A percentile compares a stretch with the other conserved stretches of the same genome.
Evolutionary conservation across 2,113 vertebrate species (phyloP).

Genomic region (Melanocharis versteri): DNA sequence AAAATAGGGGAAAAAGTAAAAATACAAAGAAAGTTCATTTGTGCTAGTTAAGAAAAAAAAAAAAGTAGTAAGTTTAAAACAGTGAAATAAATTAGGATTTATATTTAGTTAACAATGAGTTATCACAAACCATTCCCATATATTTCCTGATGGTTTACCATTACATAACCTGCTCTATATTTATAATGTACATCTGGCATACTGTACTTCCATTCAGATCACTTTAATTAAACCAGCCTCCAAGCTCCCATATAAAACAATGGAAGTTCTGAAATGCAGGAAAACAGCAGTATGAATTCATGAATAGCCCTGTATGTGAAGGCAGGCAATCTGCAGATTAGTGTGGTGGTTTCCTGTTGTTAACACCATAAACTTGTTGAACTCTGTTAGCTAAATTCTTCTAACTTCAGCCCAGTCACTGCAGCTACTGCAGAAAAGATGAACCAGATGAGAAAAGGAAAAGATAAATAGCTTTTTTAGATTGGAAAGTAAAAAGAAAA

Average conservation of each 20-base stretch:
- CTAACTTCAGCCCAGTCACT: neutral
- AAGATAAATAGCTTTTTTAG: neutral
- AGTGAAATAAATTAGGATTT: constrained; percentile 76
- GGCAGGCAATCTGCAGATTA: constrained; percentile 19
- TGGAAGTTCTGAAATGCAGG: constrained; percentile 43
- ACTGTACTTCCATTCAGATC: constrained; percentile 72
- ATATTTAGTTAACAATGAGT: constrained; percentile 73
- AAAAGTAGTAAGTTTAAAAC: constrained; percentile 47
- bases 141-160: constrained; percentile 74
- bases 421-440: neutral
- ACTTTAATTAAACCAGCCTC: constrained; percentile 80
- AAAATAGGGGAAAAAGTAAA: constrained; percentile 55
- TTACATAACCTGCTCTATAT: constrained; percentile 74
- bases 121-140: constrained; percentile 70
- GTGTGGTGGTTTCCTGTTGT: constrained; percentile 21
- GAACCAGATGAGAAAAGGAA: neutral
- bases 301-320: constrained; percentile 43
- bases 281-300: constrained; percentile 14
- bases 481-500: neutral
- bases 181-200: constrained; percentile 76
- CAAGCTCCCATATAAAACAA: constrained; percentile 70
- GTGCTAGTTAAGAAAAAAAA: constrained; percentile 54
- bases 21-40: constrained; percentile 69
- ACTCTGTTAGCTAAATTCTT: neutral
- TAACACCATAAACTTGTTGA: constrained; percentile 11